Evolutionary conservation across 2,797 vertebrate species (phyloP).

Genomic region (Setipinna tenuifilis): DNA sequence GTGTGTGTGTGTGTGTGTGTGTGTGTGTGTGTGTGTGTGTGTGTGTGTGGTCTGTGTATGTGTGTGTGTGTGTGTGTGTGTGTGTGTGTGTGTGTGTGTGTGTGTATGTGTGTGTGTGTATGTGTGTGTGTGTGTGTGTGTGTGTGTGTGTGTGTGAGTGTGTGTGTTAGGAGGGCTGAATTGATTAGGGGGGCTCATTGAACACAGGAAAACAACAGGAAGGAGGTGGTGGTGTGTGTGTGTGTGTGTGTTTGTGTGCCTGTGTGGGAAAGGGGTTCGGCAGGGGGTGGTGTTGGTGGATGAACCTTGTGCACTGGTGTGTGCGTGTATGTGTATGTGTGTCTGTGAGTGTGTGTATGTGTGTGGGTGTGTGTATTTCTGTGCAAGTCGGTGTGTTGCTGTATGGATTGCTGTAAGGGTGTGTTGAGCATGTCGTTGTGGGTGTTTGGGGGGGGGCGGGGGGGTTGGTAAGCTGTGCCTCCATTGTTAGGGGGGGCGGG

Average conservation of each 20-base stretch:
- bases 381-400: neutral
- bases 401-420: too few relatives aligned
- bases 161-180: neutral
- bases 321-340: neutral
- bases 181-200: neutral
- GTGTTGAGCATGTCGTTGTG: too few relatives aligned
- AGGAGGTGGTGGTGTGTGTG: neutral
- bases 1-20: neutral
- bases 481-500: neutral
- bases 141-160: neutral
- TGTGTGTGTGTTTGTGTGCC: neutral
- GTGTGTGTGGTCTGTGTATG: too few relatives aligned
- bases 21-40: neutral
- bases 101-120: neutral
- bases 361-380: neutral
- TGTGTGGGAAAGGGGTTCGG: conserved; percentile 26
- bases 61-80: neutral
- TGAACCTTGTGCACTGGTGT: neutral
- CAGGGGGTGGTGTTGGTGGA: conserved; percentile 37
- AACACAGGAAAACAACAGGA: neutral
- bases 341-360: neutral
- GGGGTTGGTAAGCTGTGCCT: neutral
- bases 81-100: neutral
- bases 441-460: neutral
- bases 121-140: too few relatives aligned